A percentile compares a stretch with the other conserved stretches of the same genome.
phyloP scores from a whole-genome alignment of 2,113 vertebrate species.

The Poeciliopsis retropinna region DNA sequence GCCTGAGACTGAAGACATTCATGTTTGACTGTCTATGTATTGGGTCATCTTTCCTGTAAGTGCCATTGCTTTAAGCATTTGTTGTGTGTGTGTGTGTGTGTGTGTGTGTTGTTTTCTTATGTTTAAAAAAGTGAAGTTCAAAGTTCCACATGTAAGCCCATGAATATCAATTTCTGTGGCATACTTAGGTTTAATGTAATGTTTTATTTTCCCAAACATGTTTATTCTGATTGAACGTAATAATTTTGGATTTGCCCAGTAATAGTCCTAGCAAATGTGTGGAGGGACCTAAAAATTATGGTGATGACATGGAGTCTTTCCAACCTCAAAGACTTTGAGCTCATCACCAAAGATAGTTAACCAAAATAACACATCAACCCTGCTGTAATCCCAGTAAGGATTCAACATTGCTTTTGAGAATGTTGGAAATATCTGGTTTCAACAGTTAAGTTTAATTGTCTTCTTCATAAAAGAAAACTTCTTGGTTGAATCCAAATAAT shows the following conservation, averaged over 20 bases:
- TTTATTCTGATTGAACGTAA: not conserved
- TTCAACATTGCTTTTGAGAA: not conserved
- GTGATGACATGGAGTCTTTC: not conserved
- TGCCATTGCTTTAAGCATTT: constrained; percentile 42
- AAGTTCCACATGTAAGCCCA: constrained; percentile 43
- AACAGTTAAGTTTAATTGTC: not conserved
- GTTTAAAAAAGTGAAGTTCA: constrained; percentile 28
- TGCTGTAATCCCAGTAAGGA: not conserved
- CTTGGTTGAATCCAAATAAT: not conserved
- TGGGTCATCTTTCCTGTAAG: constrained; percentile 35
- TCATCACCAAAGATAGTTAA: not conserved
- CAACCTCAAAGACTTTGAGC: not conserved
- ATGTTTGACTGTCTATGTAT: constrained; percentile 48
- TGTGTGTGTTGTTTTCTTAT: not conserved
- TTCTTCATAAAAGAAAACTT: not conserved
- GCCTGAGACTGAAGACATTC: constrained; percentile 57
- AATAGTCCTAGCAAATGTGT: not conserved
- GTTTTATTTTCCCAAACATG: not conserved
- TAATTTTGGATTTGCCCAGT: not conserved
- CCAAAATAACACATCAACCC: not conserved
- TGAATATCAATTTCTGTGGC: not conserved
- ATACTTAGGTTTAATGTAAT: not conserved
- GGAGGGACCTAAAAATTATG: not conserved
- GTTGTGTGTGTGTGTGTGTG: not conserved
- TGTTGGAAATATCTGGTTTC: not conserved